Base-by-base conservation (phyloP, 2,888 invertebrate genomes). In the Heliconius charithonia region DNA sequence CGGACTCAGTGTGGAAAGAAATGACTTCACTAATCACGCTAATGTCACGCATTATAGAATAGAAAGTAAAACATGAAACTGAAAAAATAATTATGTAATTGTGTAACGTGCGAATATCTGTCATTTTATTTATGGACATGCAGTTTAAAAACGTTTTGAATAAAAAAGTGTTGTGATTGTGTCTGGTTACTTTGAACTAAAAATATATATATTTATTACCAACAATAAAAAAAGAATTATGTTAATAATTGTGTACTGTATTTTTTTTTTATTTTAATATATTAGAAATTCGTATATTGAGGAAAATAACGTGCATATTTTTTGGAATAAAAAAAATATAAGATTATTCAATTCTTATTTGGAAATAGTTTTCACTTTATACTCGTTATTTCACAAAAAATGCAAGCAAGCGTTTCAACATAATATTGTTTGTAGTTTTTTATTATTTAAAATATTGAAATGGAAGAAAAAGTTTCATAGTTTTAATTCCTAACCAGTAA, bases 21-120 rank as follows among this genome's bases (percentile, higher is more conserved):
- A 41, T 69, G 41, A 41, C 25, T 69, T 69, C 69, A 69, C 69
- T 69, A 69, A 69, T 69, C 69, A 69, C 69, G 69, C 69, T 69
- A 69, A 41, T 41, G 41, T 69, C 41, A 69, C 69, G 41, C 69
- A 69, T 41, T 41, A 69, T 69, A 45, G 69, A 69, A 69, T 69
- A 41, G 69, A 69, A 69, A 69, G 69, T 69, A 41, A 41, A 41
- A 69, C 37, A 67, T 45, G 69, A 41, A 69, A 45, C 69, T 41
- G 69, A 69, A 69, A 69, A 37, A 66, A 41, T n/a, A 45, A 25
- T 45, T 13, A 67, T 67, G 67, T 41, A 25, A 69, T 41, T 45
- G 25, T 25, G 41, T 41, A 16, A 41, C 69, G 25, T 25, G 69
- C 16, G 25, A 41, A 41, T 41, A 41, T 41, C 7, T 69, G 13